Evolutionary conservation across 2,888 invertebrate genomes (phyloP).

Genomic region (Patella pellucida): DNA sequence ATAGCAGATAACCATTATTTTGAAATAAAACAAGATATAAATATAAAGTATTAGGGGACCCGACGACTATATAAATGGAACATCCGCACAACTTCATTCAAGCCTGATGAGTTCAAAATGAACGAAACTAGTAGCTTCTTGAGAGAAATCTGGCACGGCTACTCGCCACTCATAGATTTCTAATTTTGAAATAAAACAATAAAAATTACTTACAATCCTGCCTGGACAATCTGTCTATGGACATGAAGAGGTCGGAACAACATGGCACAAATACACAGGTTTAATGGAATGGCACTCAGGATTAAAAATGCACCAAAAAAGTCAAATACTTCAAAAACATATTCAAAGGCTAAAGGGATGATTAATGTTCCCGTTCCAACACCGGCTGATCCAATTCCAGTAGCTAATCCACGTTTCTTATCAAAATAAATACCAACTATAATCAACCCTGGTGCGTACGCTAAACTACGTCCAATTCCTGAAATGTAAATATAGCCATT

Average conservation of each 20-base stretch:
- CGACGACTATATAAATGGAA: too few relatives aligned
- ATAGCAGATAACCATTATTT: not conserved
- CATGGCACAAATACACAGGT: constrained; percentile 47
- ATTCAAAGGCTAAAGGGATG: constrained; percentile 47
- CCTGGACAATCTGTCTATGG: constrained; percentile 27
- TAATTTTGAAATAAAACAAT: not conserved
- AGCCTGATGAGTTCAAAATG: too few relatives aligned
- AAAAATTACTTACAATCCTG: constrained; percentile 3
- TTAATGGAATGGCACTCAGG: constrained; percentile 44
- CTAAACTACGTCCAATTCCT: constrained; percentile 54
- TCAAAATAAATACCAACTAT: constrained; percentile 55
- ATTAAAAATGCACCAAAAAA: constrained; percentile 52
- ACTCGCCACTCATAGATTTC: too few relatives aligned
- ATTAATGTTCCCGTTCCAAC: constrained; percentile 57
- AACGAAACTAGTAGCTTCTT: too few relatives aligned
- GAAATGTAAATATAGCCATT: constrained; percentile 18
- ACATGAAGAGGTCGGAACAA: constrained; percentile 48
- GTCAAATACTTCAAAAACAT: constrained; percentile 45
- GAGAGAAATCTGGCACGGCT: too few relatives aligned
- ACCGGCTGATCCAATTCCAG: constrained; percentile 53
- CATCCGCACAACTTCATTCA: too few relatives aligned
- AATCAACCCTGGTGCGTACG: constrained; percentile 54
- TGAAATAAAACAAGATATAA: not conserved
- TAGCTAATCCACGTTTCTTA: constrained; percentile 51
- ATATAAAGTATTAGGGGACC: too few relatives aligned